A percentile compares a stretch with the other conserved stretches of the same genome.
phyloP scores from a whole-genome alignment of 2,888 invertebrate species.

The Ellobium chinense region DNA sequence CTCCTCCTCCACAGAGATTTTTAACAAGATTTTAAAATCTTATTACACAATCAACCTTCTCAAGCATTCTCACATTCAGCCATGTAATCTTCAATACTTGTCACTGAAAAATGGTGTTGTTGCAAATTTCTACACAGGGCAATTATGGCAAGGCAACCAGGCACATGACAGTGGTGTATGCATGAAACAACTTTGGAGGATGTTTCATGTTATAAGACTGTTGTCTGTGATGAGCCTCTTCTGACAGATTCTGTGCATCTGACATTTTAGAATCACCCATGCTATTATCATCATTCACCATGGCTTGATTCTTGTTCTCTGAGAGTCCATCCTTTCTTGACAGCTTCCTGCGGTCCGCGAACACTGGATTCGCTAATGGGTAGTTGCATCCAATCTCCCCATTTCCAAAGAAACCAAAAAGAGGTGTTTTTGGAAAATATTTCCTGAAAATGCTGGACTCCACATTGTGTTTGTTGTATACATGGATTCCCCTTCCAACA shows the following conservation, averaged over 20 bases:
- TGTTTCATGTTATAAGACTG: constrained; percentile 31
- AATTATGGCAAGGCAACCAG: constrained; percentile 56
- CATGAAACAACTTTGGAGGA: constrained; percentile 65
- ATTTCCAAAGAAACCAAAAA: constrained; percentile 80
- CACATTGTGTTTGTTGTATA: constrained; percentile 72
- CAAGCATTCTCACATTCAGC: too few relatives aligned
- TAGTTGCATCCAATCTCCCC: constrained; percentile 79
- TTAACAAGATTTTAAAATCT: too few relatives aligned
- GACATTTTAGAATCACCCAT: background rate
- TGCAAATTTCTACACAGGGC: background rate
- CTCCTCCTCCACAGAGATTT: too few relatives aligned
- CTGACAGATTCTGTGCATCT: constrained; percentile 3
- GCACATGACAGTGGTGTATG: constrained; percentile 69
- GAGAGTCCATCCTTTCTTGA: background rate
- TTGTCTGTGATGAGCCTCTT: constrained; percentile 37
- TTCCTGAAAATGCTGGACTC: constrained; percentile 78
- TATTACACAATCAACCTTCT: too few relatives aligned
- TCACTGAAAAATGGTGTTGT: too few relatives aligned
- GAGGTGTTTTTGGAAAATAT: constrained; percentile 79
- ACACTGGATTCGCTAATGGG: constrained; percentile 45
- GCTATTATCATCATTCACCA: background rate
- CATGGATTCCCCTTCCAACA: constrained; percentile 77
- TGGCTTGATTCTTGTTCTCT: background rate
- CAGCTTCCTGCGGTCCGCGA: background rate
- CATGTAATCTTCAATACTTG: too few relatives aligned